These are phyloP conservation scores for Lamproptera curius DNA, from an alignment of 2,888 invertebrate species.

Conservation along the genomic window DNA sequence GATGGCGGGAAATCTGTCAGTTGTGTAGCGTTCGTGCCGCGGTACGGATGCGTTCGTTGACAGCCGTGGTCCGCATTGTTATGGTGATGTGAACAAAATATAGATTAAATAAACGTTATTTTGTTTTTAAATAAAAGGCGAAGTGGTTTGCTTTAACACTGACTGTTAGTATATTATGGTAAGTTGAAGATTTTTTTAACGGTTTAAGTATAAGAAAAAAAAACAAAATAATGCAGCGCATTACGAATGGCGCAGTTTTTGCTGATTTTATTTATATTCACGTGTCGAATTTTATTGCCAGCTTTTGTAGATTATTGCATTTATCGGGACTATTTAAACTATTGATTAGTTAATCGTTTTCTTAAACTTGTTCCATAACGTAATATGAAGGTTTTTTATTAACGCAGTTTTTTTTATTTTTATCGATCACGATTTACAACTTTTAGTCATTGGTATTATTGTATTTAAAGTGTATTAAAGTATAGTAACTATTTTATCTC, in stretches of 20 bases:
- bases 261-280: constrained; percentile 19
- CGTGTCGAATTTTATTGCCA: constrained; percentile 14
- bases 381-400: background rate
- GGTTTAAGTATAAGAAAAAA: background rate
- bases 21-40: constrained; percentile 40
- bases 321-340: background rate
- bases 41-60: constrained; percentile 54
- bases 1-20: constrained; percentile 67
- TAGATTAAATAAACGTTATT: constrained; percentile 43
- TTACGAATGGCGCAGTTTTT: constrained; percentile 7
- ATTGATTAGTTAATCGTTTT: background rate
- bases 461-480: too few relatives aligned
- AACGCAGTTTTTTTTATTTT: background rate
- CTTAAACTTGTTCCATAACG: background rate
- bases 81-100: constrained; percentile 49
- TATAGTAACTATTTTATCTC: too few relatives aligned
- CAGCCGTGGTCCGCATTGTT: constrained; percentile 45
- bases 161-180: constrained; percentile 32
- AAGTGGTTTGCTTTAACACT: constrained; percentile 27
- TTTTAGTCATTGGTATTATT: too few relatives aligned
- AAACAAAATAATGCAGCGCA: constrained; percentile 9
- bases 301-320: background rate
- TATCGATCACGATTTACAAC: too few relatives aligned
- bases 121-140: constrained; percentile 15
- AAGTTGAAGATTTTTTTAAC: constrained; percentile 26